phyloP scores from a whole-genome alignment of 2,888 invertebrate species.

The Ophion ventricosus region DNA sequence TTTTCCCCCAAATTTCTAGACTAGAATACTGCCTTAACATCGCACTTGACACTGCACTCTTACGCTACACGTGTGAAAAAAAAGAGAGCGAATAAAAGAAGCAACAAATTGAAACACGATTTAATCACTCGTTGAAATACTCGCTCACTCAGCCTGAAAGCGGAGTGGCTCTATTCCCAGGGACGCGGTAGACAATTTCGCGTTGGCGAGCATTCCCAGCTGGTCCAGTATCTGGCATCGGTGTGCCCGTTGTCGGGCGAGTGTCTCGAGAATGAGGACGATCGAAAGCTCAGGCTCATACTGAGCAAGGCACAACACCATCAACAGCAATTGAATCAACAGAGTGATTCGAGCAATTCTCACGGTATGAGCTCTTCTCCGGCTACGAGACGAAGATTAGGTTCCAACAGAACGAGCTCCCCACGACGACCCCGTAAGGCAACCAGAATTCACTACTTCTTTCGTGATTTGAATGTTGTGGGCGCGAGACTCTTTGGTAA shows the following conservation, averaged over 20 bases:
- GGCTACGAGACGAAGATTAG: conserved; percentile 83
- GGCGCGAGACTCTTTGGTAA: too few species aligned
- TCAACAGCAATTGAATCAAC: conserved; percentile 92
- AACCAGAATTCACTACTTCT: background rate
- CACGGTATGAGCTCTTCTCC: conserved; percentile 83
- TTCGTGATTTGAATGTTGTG: background rate
- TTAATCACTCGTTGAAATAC: conserved; percentile 51
- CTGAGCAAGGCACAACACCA: conserved; percentile 96
- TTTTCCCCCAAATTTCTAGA: too few species aligned
- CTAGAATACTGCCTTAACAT: too few species aligned
- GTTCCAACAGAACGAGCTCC: conserved; percentile 82
- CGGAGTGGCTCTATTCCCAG: conserved; percentile 98
- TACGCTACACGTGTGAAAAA: background rate
- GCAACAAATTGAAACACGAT: conserved; percentile 23
- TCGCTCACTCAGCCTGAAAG: conserved; percentile 88
- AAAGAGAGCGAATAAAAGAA: background rate
- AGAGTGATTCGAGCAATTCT: conserved; percentile 82
- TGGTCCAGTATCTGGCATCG: conserved; percentile 92
- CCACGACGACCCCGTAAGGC: conserved; percentile 84
- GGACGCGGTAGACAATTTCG: conserved; percentile 95
- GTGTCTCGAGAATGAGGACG: conserved; percentile 92
- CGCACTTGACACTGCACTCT: conserved; percentile 1
- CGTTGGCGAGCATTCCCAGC: conserved; percentile 91
- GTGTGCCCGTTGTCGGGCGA: conserved; percentile 94
- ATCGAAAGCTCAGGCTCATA: conserved; percentile 93